phyloP scores from a whole-genome alignment of 2,113 vertebrate genomes.

The Cryptoleucopteryx plumbea region DNA sequence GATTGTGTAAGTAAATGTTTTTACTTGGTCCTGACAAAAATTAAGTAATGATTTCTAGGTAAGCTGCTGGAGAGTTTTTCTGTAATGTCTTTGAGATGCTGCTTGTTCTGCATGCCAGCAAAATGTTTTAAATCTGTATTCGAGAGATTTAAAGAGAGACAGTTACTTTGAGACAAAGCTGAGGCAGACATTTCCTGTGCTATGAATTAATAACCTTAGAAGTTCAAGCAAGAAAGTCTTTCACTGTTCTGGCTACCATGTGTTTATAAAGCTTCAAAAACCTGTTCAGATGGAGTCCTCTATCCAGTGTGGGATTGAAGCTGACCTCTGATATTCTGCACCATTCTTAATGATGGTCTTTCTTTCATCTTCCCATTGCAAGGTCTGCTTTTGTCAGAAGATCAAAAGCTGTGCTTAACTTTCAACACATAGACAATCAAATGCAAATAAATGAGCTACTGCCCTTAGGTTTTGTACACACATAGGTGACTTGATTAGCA shows the following conservation, averaged over 20 bases:
- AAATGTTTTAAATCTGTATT: background rate
- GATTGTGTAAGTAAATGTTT: background rate
- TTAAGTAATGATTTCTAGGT: background rate
- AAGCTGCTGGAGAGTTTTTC: background rate
- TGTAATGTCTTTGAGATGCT: background rate
- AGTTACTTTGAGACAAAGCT: background rate
- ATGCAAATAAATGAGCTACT: background rate
- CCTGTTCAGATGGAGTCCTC: background rate
- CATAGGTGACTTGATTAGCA: background rate
- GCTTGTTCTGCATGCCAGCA: background rate
- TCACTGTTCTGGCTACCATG: background rate
- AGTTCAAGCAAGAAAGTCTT: background rate
- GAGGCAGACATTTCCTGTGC: slow-evolving; percentile 19
- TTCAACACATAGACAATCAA: background rate
- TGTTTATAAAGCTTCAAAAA: background rate
- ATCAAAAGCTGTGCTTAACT: background rate
- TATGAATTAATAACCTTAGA: background rate
- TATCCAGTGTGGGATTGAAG: background rate
- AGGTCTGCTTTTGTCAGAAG: background rate
- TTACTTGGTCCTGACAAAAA: background rate
- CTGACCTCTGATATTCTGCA: background rate
- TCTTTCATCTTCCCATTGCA: background rate
- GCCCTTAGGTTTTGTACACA: background rate
- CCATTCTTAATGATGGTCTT: background rate
- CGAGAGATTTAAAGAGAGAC: background rate